Percentiles rank a stretch among this genome's conserved stretches.
These are phyloP conservation scores for Homarus gammarus DNA, from an alignment of 2,888 invertebrate species.

Conservation along the genomic window DNA sequence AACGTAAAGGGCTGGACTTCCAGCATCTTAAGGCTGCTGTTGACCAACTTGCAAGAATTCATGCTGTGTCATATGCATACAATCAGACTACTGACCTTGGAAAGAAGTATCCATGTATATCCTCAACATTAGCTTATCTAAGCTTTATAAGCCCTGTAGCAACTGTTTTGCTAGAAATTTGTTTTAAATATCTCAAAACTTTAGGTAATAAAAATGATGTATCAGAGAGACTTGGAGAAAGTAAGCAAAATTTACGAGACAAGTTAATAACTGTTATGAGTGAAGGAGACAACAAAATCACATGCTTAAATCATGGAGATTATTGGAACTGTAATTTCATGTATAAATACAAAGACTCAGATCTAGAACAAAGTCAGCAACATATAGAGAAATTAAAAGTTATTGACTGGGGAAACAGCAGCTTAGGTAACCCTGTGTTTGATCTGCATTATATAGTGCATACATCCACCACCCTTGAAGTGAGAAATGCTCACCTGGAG, in stretches of 20 bases:
- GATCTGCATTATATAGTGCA: constrained; percentile 67
- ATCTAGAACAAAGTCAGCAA: not conserved
- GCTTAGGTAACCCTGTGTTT: constrained; percentile 53
- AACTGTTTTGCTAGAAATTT: constrained; percentile 1
- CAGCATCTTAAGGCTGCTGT: constrained; percentile 41
- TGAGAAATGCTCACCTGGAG: constrained; percentile 46
- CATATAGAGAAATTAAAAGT: constrained; percentile 38
- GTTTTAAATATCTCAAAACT: constrained; percentile 29
- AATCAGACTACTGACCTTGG: constrained; percentile 10
- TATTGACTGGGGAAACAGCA: constrained; percentile 66
- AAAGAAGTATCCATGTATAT: constrained; percentile 33
- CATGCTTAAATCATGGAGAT: constrained; percentile 68
- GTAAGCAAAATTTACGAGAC: not conserved
- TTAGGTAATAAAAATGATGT: constrained; percentile 60
- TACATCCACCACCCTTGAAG: constrained; percentile 44
- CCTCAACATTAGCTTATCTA: not conserved
- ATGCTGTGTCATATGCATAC: constrained; percentile 61
- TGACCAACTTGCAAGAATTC: constrained; percentile 57
- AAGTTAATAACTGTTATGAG: not conserved
- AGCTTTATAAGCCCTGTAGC: not conserved
- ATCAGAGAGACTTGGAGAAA: constrained; percentile 27
- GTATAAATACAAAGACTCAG: constrained; percentile 21
- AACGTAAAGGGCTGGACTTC: constrained; percentile 45
- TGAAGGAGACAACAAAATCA: constrained; percentile 7
- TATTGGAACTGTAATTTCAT: constrained; percentile 66